Evolutionary conservation across 1,140 invertebrate genomes (phyloP).

Genomic region (Gryon sp.): DNA sequence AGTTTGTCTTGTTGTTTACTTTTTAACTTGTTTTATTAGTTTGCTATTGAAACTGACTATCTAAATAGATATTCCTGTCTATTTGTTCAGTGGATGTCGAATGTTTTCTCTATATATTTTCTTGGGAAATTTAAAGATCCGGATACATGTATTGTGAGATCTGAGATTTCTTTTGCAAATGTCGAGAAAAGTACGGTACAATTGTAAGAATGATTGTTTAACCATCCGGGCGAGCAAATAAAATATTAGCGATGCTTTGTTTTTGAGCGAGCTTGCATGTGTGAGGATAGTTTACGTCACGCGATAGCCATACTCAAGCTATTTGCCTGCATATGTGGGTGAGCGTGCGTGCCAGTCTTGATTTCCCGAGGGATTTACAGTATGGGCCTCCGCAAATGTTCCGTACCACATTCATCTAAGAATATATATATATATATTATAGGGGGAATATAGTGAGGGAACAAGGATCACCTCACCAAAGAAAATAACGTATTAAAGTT

Average conservation of each 20-base stretch:
- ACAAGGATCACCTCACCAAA: background rate
- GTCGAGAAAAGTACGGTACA: background rate
- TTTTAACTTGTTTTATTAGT: no score
- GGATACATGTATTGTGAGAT: background rate
- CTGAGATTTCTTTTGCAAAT: background rate
- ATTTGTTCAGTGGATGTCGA: no score
- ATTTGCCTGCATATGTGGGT: slow-evolving; percentile 41
- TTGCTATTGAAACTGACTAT: no score
- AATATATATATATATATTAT: no score
- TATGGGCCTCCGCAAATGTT: slow-evolving; percentile 39
- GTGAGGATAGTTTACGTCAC: slow-evolving; percentile 45
- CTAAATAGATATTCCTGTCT: no score
- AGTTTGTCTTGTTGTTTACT: no score
- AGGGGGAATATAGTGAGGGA: background rate
- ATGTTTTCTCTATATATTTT: no score
- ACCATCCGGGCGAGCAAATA: slow-evolving; percentile 24
- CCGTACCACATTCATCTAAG: slow-evolving; percentile 2
- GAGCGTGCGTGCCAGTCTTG: slow-evolving; percentile 52
- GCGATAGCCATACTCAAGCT: slow-evolving; percentile 37
- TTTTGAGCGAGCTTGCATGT: slow-evolving; percentile 38
- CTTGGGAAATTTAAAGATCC: no score
- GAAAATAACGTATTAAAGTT: background rate
- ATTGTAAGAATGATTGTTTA: background rate
- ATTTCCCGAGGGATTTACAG: slow-evolving; percentile 55
- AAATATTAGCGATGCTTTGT: slow-evolving; percentile 56